Percentiles rank a stretch among this genome's conserved stretches.
phyloP scores from a whole-genome alignment of 2,113 vertebrate species.

The Callaeas wilsoni region DNA sequence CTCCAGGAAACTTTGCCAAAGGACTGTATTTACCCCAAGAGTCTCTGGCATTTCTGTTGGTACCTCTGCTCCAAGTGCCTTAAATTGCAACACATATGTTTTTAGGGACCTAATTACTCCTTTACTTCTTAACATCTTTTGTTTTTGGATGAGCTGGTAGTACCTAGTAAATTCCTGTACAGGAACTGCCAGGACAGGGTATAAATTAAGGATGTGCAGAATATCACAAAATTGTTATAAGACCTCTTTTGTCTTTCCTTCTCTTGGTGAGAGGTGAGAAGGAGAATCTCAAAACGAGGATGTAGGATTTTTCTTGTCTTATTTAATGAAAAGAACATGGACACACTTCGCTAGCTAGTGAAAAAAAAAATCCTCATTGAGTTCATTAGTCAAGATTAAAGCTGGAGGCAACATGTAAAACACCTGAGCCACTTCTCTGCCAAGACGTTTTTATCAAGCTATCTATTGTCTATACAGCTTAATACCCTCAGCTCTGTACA shows the following conservation, averaged over 20 bases:
- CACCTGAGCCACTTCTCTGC: background rate
- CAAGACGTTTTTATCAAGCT: background rate
- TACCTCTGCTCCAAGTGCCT: background rate
- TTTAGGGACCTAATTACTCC: background rate
- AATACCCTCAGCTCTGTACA: background rate
- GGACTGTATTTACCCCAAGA: background rate
- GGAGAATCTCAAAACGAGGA: background rate
- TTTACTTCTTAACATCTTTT: background rate
- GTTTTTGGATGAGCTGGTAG: background rate
- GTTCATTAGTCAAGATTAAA: background rate
- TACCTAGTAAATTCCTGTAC: background rate
- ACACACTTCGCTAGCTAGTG: background rate
- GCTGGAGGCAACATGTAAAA: background rate
- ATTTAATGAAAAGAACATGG: background rate
- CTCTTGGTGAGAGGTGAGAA: background rate
- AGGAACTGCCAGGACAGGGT: background rate
- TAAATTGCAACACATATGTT: background rate
- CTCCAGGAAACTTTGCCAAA: background rate
- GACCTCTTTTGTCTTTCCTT: background rate
- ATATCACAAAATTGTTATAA: background rate
- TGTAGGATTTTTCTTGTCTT: background rate
- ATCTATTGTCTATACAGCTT: background rate
- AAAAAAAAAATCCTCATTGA: background rate
- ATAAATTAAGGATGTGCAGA: background rate
- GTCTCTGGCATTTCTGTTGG: background rate